phyloP scores from a whole-genome alignment of 2,113 vertebrate species.

The Petroica traversi region DNA sequence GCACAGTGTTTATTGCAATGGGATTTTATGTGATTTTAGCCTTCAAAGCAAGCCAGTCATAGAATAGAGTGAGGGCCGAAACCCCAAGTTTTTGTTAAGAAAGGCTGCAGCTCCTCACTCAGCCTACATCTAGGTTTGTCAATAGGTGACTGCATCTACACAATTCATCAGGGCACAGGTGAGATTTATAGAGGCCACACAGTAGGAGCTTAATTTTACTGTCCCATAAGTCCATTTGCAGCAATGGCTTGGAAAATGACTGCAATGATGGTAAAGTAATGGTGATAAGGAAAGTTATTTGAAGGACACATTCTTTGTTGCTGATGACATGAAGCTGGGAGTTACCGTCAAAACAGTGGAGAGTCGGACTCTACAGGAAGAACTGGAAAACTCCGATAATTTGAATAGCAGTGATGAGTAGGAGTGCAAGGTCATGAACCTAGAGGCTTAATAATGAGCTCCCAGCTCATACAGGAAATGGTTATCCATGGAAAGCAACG shows the following conservation, averaged over 20 bases:
- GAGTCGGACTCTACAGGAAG: not conserved
- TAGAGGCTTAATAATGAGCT: not conserved
- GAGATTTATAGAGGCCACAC: not conserved
- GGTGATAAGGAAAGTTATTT: not conserved
- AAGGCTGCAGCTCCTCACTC: not conserved
- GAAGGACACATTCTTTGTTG: conserved; percentile 8
- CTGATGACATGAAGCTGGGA: not conserved
- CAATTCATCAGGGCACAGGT: not conserved
- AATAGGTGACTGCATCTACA: not conserved
- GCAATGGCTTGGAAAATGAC: not conserved
- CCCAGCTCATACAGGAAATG: not conserved
- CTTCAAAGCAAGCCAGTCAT: not conserved
- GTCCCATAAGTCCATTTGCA: not conserved
- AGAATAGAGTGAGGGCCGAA: not conserved
- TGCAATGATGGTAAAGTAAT: not conserved
- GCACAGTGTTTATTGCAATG: not conserved
- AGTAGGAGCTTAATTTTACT: not conserved
- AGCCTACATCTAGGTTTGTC: not conserved
- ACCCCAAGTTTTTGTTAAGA: not conserved
- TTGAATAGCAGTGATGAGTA: not conserved
- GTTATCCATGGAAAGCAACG: not conserved
- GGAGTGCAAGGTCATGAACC: not conserved
- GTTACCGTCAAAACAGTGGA: not conserved
- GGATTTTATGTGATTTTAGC: not conserved
- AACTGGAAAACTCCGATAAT: not conserved